A percentile compares a stretch with the other conserved stretches of the same genome.
Evolutionary conservation across 2,888 invertebrate genomes (phyloP).

Genomic region (Oligia latruncula): DNA sequence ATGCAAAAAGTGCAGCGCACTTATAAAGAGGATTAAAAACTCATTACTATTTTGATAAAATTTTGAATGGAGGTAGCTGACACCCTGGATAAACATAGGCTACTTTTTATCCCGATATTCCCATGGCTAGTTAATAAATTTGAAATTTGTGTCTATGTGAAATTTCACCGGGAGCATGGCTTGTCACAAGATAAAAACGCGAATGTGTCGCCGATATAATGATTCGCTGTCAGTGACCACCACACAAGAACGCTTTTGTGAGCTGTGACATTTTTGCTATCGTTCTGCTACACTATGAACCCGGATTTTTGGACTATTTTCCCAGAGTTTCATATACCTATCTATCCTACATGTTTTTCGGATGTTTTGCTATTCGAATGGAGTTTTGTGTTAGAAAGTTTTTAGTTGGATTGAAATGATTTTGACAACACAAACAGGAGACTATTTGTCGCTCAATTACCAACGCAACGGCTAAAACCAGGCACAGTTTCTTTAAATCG

Average conservation of each 20-base stretch:
- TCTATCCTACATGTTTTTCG: conserved; percentile 54
- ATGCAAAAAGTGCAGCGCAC: too few relatives aligned
- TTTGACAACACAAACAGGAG: not conserved
- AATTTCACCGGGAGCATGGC: not conserved
- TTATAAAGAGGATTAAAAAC: too few relatives aligned
- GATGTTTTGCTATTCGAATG: conserved; percentile 58
- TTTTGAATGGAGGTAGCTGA: too few relatives aligned
- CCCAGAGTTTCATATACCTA: conserved; percentile 23
- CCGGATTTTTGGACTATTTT: conserved; percentile 65
- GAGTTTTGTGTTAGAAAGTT: conserved; percentile 11
- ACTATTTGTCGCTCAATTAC: not conserved
- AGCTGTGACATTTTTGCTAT: conserved; percentile 69
- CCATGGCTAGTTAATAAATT: too few relatives aligned
- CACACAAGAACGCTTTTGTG: conserved; percentile 58
- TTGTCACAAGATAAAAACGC: conserved; percentile 15
- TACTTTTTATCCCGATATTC: too few relatives aligned
- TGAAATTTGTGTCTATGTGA: not conserved
- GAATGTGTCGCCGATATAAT: conserved; percentile 44
- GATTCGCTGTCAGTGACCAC: conserved; percentile 55
- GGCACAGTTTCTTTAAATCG: not conserved
- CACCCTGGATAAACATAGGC: too few relatives aligned
- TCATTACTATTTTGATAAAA: too few relatives aligned
- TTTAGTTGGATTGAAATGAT: not conserved
- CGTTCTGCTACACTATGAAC: conserved; percentile 67
- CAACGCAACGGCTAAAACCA: not conserved